A percentile compares a stretch with the other conserved stretches of the same genome.
Conservation (phyloP, 2,888 invertebrate species). For the Strigamia maritima region DNA sequence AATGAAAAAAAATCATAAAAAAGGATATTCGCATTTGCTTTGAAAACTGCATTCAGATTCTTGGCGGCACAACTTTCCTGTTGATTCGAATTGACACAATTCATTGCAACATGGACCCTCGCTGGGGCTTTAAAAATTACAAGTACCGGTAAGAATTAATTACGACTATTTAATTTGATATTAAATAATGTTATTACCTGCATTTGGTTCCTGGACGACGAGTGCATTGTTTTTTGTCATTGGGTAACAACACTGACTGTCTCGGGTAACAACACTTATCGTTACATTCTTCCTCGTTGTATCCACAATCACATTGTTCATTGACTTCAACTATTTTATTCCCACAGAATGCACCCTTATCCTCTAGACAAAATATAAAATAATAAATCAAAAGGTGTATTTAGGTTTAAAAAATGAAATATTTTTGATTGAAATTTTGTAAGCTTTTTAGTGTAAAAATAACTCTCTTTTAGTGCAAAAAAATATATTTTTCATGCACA, state of each 20-base stretch:
- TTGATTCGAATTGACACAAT: conserved; percentile 65
- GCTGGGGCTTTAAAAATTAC: conserved; percentile 70
- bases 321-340: conserved; percentile 97
- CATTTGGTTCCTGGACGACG: conserved; percentile 73
- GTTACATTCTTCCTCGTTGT: conserved; percentile 81
- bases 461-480: too few species aligned
- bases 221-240: conserved; percentile 72
- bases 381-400: too few species aligned
- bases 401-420: too few species aligned
- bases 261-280: conserved; percentile 86
- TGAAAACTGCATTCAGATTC: conserved; percentile 77
- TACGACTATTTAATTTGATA: too few species aligned
- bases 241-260: conserved; percentile 44
- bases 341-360: conserved; percentile 94
- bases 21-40: conserved; percentile 70
- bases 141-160: too few species aligned
- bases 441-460: too few species aligned
- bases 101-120: conserved; percentile 94
- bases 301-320: conserved; percentile 97
- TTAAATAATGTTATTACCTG: conserved; percentile 58
- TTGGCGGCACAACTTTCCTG: conserved; percentile 48
- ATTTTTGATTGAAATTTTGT: too few species aligned
- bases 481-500: too few species aligned
- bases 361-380: conserved; percentile 59
- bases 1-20: conserved; percentile 13